Evolutionary conservation across 2,888 invertebrate species (phyloP), one percentile per base, ranked within the genome.

Genomic region (Saturnia pavonia): DNA sequence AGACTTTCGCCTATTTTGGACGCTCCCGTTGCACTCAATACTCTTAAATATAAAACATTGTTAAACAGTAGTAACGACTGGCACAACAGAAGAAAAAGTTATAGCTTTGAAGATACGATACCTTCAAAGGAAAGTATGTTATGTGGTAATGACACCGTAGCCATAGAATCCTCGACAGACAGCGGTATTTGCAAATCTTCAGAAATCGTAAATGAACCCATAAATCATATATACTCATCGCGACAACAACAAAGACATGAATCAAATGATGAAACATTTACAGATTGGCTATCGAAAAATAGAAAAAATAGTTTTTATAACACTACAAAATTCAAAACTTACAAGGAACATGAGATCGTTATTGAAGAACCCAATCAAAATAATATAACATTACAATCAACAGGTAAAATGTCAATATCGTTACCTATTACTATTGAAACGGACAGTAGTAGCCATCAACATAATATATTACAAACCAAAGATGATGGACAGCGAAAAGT

Each of bases 141-240:
- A 70, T 86, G 88, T 72, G 86, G 82, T 72, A 94, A 93, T 77
- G 94, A 92, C 72, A 94, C 93, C 75, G 86, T 94, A 74, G 94
- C 95, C 2, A 95, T 96, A 81, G 96, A 96, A 83, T 96, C 96
- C n/a, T 97, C 96, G 6, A 97, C 96, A 1, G 97, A 97, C 78
- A 97, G 97, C 80, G 97, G 97, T 0, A 95, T 97, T 78, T 96
- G 96, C 75, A 95, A 96, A 80, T 97, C 96, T 0, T 95, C 95
- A 27, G 96, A 97, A 90, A 89, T 96, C 66, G 95, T 96, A 1
- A 90, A 91, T 73, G 90, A 91, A 70, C 79, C 85, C 71, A 71
- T 79, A 40, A 87, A 90, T 72, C 87, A 87, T 69, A 80, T 77
- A 65, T 84, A 78, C 74, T 65, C 79, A 80, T 22, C 67, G 67